phyloP scores from a whole-genome alignment of 2,888 invertebrate species.

The Merodon equestris region DNA sequence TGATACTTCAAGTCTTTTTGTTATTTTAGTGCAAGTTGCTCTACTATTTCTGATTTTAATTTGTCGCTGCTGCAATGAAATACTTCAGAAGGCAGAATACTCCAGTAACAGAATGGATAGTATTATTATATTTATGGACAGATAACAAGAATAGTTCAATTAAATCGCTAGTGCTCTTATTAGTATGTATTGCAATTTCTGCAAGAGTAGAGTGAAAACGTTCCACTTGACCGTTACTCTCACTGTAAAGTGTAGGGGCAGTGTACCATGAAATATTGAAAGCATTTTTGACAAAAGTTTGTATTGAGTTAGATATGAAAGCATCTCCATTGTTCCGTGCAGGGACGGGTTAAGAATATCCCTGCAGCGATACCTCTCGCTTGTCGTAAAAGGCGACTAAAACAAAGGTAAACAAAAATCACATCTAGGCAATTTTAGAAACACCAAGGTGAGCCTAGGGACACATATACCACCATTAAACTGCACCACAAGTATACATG shows the following conservation, averaged over 20 bases:
- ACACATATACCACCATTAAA: too few species aligned
- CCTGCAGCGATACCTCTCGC: too few species aligned
- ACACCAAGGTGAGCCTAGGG: too few species aligned
- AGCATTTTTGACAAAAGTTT: constrained; percentile 11
- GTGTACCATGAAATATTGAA: constrained; percentile 16
- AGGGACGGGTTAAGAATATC: too few species aligned
- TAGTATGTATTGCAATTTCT: constrained; percentile 13
- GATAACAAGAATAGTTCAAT: constrained; percentile 15
- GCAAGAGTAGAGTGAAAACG: constrained; percentile 30
- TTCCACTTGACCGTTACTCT: constrained; percentile 28
- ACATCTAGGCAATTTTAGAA: too few species aligned
- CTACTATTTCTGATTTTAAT: neutral
- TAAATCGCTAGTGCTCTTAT: neutral
- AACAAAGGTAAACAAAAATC: too few species aligned
- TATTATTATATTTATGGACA: constrained; percentile 19
- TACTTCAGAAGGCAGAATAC: too few species aligned
- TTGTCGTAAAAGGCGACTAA: too few species aligned
- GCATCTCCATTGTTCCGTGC: constrained; percentile 18
- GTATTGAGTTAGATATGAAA: constrained; percentile 18
- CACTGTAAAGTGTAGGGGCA: constrained; percentile 29
- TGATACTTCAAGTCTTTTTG: neutral
- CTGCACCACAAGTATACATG: too few species aligned
- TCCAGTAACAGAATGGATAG: constrained; percentile 27
- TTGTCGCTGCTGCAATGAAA: neutral
- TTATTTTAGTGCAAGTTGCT: neutral